Evolutionary conservation across 1,140 invertebrate species (phyloP).

Genomic region (Dendrolimus kikuchii): DNA sequence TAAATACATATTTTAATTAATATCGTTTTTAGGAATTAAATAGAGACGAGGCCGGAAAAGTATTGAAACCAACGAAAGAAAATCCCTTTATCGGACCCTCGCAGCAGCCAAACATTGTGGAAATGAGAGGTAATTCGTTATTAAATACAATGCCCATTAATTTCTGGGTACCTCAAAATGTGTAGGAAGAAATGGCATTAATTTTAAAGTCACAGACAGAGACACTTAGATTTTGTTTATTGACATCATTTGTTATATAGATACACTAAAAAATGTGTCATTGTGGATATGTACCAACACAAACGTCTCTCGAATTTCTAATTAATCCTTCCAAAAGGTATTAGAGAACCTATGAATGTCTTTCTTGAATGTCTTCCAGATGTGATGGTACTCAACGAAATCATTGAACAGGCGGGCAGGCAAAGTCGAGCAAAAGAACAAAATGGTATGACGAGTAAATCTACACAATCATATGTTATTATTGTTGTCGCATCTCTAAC

Average conservation of each 20-base stretch:
- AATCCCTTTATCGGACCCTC: conserved; percentile 93
- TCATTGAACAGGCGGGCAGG: conserved; percentile 92
- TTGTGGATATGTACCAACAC: no score
- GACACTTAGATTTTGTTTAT: no score
- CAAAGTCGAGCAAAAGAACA: conserved; percentile 86
- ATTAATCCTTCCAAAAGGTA: no score
- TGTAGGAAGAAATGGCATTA: no score
- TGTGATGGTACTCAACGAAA: conserved; percentile 97
- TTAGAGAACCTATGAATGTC: no score
- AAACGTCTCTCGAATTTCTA: no score
- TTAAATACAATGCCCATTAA: no score
- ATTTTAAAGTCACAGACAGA: no score
- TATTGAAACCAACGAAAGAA: conserved; percentile 84
- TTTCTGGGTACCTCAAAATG: no score
- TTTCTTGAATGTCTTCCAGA: conserved; percentile 85
- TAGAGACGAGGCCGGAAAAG: conserved; percentile 82
- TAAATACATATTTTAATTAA: background rate
- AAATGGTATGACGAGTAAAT: conserved; percentile 80
- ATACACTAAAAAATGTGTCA: no score
- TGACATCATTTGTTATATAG: no score
- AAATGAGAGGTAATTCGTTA: conserved; percentile 88
- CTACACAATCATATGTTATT: conserved; percentile 13
- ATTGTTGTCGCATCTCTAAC: conserved; percentile 19
- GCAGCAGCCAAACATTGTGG: conserved; percentile 90
- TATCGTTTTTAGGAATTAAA: conserved; percentile 72